Percentiles rank a stretch among this genome's conserved stretches.
Evolutionary conservation across 2,888 invertebrate species (phyloP).

Genomic region (Marronus borbonicus): DNA sequence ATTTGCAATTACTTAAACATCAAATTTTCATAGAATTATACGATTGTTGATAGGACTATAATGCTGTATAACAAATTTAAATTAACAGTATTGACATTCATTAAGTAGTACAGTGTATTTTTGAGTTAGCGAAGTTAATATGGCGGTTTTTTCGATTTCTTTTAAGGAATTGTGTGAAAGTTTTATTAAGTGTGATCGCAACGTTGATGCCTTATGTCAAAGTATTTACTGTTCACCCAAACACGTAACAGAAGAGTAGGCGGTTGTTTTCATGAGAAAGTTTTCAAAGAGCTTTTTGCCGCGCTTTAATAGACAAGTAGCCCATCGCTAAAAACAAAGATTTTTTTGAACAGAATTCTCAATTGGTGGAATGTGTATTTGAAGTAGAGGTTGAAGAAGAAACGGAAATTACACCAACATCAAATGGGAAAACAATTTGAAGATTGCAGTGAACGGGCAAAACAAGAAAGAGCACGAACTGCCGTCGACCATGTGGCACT

Average conservation of each 20-base stretch:
- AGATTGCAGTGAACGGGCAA: no score
- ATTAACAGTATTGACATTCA: background rate
- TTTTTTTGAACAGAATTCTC: no score
- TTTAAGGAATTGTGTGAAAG: background rate
- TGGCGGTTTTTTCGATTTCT: background rate
- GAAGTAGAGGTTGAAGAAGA: no score
- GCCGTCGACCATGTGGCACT: no score
- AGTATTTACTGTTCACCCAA: background rate
- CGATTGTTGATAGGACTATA: background rate
- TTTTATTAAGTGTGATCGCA: background rate
- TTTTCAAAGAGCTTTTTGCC: background rate
- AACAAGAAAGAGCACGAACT: no score
- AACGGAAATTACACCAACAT: no score
- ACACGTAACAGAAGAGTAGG: background rate
- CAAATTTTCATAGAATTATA: background rate
- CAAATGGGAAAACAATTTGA: no score
- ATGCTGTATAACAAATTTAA: background rate
- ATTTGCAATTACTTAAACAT: no score
- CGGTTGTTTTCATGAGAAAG: background rate
- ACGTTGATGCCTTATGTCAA: slow-evolving; percentile 2
- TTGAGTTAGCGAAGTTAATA: background rate
- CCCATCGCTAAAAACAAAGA: no score
- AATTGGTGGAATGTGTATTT: no score
- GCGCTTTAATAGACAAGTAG: background rate
- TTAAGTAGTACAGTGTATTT: slow-evolving; percentile 6